Evolutionary conservation across 2,888 invertebrate genomes (phyloP), one percentile per base, ranked within the genome.

Genomic region (Drosophila diplacantha): DNA sequence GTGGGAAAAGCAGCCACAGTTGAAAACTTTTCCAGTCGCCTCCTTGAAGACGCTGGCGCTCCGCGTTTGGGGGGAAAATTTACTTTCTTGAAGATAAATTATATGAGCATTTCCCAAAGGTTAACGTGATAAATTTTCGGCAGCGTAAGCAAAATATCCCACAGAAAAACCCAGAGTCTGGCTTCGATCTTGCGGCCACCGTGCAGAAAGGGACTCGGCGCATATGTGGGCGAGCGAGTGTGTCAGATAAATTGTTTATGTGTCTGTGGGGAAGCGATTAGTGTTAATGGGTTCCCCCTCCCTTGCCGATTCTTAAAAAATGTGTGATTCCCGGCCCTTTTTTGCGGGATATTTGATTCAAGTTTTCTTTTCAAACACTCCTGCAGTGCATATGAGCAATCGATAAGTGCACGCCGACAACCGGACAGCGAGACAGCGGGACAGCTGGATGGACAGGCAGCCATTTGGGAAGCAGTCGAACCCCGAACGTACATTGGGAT

Each of bases 231-330:
- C 58, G 58, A 54, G 60, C 51, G 64, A 81, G 73, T 60, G 61
- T 75, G 72, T 59, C 77, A 73, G 85, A 84, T 83, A 83, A 83
- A 84, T 84, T 84, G 85, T 83, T 83, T 83, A 84, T 85, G 84
- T 84, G 83, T 83, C 83, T 85, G 83, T 78, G 71, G 83, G 83
- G 83, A 85, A 85, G 81, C 84, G 85, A 85, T 83, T 83, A 83
- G 85, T 83, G 83, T 83, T 84, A 83, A 83, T 85, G 83, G 81
- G 74, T 82, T 83, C 72, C 70, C 34, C 26, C 49, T 24, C 35
- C 57, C 52, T 50, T 58, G 14, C 29, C 12, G 18, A 29, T 14
- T 72, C 63, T 70, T 73, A 74, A 67, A 72, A 72, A 81, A 79
- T 81, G 79, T 80, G 73, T 80, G 79, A 78, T 78, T 80, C 75